These are phyloP conservation scores for Micoletzkya japonica DNA, from an alignment of 2,888 invertebrate species.

Conservation along the genomic window DNA sequence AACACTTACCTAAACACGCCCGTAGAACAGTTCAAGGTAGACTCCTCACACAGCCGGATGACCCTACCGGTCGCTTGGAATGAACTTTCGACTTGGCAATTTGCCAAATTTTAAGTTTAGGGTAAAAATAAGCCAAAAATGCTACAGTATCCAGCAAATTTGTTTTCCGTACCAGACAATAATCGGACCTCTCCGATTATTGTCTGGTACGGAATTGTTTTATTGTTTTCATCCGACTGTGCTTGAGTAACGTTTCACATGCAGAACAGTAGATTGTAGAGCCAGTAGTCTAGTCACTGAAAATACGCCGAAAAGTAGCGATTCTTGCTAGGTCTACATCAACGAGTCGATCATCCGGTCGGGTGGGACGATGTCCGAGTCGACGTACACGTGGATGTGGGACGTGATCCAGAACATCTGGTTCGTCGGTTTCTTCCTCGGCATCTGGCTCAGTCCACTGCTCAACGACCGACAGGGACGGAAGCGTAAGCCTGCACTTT, in stretches of 20 bases:
- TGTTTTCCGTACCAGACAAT: background rate
- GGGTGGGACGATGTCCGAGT: constrained; percentile 23
- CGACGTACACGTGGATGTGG: constrained; percentile 36
- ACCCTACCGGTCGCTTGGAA: too few species aligned
- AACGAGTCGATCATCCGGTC: constrained; percentile 2
- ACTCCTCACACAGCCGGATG: too few species aligned
- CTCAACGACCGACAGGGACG: constrained; percentile 50
- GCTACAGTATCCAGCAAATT: too few species aligned
- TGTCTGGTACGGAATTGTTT: too few species aligned
- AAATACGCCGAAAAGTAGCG: background rate
- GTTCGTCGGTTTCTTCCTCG: constrained; percentile 52
- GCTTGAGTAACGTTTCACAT: too few species aligned
- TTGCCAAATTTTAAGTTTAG: too few species aligned
- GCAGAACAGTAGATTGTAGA: too few species aligned
- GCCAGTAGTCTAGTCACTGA: too few species aligned
- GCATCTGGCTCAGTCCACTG: constrained; percentile 49
- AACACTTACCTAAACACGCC: constrained; percentile 23
- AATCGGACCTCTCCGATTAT: background rate
- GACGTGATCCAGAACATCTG: constrained; percentile 52
- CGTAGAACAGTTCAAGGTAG: constrained; percentile 14
- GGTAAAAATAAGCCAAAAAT: too few species aligned
- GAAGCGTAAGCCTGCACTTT: constrained; percentile 34
- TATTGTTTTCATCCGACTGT: too few species aligned
- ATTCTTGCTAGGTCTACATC: constrained; percentile 5
- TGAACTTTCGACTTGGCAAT: too few species aligned